phyloP scores from a whole-genome alignment of 2,113 vertebrate genomes.

The Phyllostomus discolor region DNA sequence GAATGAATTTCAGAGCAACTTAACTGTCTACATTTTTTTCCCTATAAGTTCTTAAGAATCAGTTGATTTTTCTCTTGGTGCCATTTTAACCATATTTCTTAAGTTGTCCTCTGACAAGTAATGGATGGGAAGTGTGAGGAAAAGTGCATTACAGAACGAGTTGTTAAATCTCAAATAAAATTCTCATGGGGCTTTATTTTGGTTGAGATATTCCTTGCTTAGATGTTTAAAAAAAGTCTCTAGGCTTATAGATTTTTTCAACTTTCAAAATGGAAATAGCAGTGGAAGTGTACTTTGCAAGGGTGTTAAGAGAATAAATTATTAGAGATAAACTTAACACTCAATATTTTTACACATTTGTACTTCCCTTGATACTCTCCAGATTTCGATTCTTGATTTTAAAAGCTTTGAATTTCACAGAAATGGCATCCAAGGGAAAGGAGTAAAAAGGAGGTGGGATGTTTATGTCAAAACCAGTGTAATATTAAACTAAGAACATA shows the following conservation, averaged over 20 bases:
- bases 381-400: constrained; percentile 9
- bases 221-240: not conserved
- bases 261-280: constrained; percentile 44
- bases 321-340: not conserved
- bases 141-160: not conserved
- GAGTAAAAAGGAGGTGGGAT: not conserved
- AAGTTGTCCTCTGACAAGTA: not conserved
- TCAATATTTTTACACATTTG: constrained; percentile 45
- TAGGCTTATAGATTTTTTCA: not conserved
- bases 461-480: constrained; percentile 30
- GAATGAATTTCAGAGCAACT: not conserved
- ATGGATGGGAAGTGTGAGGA: not conserved
- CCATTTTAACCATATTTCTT: not conserved
- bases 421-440: not conserved
- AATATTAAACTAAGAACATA: constrained; percentile 10
- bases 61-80: not conserved
- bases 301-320: constrained; percentile 39
- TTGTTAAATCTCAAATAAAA: not conserved
- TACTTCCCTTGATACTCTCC: not conserved
- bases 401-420: constrained; percentile 38
- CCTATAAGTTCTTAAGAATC: not conserved
- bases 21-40: not conserved
- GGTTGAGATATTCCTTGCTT: not conserved
- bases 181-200: not conserved
- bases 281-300: not conserved